Base-by-base conservation (phyloP, 2,888 invertebrate species). In the Agonopterix alstromeriana region DNA sequence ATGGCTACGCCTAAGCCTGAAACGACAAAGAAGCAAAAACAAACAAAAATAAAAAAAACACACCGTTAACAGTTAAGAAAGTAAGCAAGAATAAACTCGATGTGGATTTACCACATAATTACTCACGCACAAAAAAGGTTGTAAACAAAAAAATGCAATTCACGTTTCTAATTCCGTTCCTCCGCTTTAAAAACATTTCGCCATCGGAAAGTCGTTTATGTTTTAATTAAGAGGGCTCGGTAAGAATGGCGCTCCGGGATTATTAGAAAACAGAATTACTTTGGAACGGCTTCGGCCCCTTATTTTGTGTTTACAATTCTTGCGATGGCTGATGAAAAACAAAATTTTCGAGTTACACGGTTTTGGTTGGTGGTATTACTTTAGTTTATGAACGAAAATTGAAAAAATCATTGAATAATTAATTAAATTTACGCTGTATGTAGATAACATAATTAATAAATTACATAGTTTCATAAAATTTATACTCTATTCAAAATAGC, bases 151-250 rank as follows among this genome's bases (percentile, higher is more conserved):
- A 66, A 55, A 55, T 58, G 61, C 65, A 60, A 67, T 60, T 70
- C 70, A 67, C 62, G 61, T 60, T 58, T 57, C 59, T 60, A 67
- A 70, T 69, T 61, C 61, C 48, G 48, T 49, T 53, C 53, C 49
- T 53, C 42, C 45, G 46, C 48, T 45, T 49, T 45, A 49, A 53
- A 56, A 49, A 57, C 55, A 51, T 56, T 57, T 53, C 52, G 52
- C 51, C 57, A 57, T 74, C 73, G 70, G 70, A 68, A 77, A 77
- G 70, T 73, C 77, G 73, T 78, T 81, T 75, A 76, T 74, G 75
- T 77, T 79, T 80, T 80, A 80, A 82, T 82, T 81, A 80, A 75
- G 72, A 64, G 63, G 53, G 63, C 57, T 58, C 56, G 48, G 56
- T 66, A 67, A 70, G 66, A 64, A 63, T 58, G 57, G 66, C 53